A percentile compares a stretch with the other conserved stretches of the same genome.
phyloP scores from a whole-genome alignment of 2,797 vertebrate genomes.

The Erethizon dorsatum region DNA sequence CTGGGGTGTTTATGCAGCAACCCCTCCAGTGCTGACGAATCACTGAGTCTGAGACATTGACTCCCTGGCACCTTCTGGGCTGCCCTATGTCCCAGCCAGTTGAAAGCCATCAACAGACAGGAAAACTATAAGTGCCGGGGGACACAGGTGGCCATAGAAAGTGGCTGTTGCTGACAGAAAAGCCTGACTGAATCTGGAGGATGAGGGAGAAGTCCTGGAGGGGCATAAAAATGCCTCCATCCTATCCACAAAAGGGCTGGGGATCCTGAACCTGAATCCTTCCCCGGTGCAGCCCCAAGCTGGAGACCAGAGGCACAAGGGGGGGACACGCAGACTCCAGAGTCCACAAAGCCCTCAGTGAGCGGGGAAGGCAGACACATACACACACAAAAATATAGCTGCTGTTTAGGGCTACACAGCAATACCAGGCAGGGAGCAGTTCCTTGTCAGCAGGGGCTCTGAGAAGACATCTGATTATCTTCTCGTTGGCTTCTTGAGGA shows the following conservation, averaged over 20 bases:
- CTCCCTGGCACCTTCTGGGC: background rate
- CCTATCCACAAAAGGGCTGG: background rate
- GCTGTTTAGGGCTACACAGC: background rate
- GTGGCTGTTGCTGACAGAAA: background rate
- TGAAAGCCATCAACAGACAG: background rate
- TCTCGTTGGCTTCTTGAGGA: background rate
- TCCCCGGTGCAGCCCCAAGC: background rate
- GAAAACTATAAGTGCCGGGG: background rate
- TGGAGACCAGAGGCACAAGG: background rate
- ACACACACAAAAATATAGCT: too few species aligned
- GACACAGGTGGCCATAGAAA: background rate
- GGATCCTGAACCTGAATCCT: background rate
- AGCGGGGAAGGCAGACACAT: accelerated
- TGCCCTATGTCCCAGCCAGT: background rate
- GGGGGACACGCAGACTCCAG: background rate
- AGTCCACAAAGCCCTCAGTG: background rate
- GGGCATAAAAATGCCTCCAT: background rate
- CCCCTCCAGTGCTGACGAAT: too few species aligned
- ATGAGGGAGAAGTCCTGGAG: background rate
- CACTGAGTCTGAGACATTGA: background rate
- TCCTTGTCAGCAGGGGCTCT: background rate
- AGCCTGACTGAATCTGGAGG: background rate
- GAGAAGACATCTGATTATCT: background rate
- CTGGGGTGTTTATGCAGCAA: background rate
- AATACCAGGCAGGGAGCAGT: background rate